Evolutionary conservation across 2,888 invertebrate genomes (phyloP), one percentile per base, ranked within the genome.

Genomic region (Eupithecia vulgata): DNA sequence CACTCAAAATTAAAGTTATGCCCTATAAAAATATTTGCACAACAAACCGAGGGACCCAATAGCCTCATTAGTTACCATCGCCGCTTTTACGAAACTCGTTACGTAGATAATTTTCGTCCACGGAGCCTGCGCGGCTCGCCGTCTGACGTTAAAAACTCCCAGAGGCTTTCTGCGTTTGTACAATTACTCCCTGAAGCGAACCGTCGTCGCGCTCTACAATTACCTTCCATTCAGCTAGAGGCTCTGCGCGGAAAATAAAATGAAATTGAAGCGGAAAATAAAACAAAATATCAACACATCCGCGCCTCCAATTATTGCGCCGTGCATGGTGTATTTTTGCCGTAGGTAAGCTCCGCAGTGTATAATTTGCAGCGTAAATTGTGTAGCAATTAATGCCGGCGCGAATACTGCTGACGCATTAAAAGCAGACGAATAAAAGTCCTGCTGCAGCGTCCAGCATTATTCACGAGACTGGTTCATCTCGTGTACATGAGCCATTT

Each of bases 111-210:
- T 93, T 92, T 92, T 87, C 90, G 90, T 90, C 91, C 91, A 89
- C 88, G 87, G 93, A 84, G 87, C 84, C 90, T 85, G 87, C 83
- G 89, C 89, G 83, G 86, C 83, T 85, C 88, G 87, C 90, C 87
- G 90, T 92, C 92, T 90, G 89, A 89, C 90, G 93, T 93, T 93
- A 93, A 93, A 91, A 87, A 89, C 89, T 93, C 93, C 92, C 92
- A 84, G 85, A 91, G 92, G 91, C 89, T 86, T 80, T 88, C 93
- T 88, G 91, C 90, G 89, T 93, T 91, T 89, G 86, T 83, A 90
- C 92, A 93, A 93, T 94, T 94, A 94, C 92, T 94, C 92, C 92
- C 93, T 83, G 87, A 90, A 93, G 93, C 89, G 89, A 89, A 92
- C 91, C 91, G 92, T 91, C 87, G 84, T 82, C 82, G 88, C 85